These are phyloP conservation scores for Sciaenops ocellatus DNA, from an alignment of 2,797 vertebrate genomes.

Conservation along the genomic window DNA sequence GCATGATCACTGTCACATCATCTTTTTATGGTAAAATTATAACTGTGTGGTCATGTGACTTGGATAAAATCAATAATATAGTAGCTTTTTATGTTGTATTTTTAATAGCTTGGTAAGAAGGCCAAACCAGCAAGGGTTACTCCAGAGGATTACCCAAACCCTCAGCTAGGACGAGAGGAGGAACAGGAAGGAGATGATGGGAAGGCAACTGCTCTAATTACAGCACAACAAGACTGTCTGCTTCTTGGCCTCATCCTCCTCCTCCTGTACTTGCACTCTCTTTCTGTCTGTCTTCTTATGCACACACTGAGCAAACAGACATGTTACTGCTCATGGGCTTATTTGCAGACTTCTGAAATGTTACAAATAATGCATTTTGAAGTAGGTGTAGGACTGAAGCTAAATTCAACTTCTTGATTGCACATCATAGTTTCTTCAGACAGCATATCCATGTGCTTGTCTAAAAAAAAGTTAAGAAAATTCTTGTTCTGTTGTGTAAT, in stretches of 20 bases:
- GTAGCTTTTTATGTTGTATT: constrained; percentile 43
- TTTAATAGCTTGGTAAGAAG: constrained; percentile 46
- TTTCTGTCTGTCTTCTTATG: background rate
- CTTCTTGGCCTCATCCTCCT: background rate
- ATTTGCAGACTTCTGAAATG: constrained; percentile 3
- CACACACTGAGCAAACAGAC: background rate
- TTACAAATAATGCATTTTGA: background rate
- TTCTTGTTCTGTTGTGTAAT: background rate
- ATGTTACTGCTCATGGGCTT: background rate
- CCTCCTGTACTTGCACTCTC: background rate
- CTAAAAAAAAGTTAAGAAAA: no score
- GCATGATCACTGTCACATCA: constrained; percentile 14
- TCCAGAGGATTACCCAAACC: constrained; percentile 30
- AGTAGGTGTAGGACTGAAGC: background rate
- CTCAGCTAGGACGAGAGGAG: constrained; percentile 9
- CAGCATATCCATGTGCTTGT: background rate
- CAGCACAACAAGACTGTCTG: constrained; percentile 16
- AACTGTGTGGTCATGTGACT: constrained; percentile 5
- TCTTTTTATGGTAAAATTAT: constrained; percentile 2
- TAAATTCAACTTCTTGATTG: background rate
- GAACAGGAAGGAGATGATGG: constrained; percentile 39
- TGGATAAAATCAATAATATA: constrained; percentile 38
- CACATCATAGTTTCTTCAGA: background rate
- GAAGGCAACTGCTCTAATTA: constrained; percentile 53
- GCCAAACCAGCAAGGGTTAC: constrained; percentile 10